A percentile compares a stretch with the other conserved stretches of the same genome.
Evolutionary conservation across 2,113 vertebrate species (phyloP).

Genomic region (Xiphophorus maculatus): DNA sequence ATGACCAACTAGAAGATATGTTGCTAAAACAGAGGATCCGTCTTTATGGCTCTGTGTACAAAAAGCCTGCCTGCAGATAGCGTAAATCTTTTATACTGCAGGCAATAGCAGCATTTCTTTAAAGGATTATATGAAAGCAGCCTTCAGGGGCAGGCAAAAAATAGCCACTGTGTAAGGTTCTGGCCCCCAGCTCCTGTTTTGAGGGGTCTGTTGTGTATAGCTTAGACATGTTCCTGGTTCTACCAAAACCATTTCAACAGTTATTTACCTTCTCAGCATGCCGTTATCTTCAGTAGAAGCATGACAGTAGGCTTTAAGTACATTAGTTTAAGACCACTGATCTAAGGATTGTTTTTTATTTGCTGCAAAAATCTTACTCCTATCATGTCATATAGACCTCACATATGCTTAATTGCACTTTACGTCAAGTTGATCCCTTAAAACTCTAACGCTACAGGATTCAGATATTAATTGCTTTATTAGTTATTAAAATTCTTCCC

Average conservation of each 20-base stretch:
- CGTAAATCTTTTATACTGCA: slow-evolving; percentile 31
- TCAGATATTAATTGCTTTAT: no score
- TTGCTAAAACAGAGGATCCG: slow-evolving; percentile 23
- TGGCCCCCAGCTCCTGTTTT: neutral
- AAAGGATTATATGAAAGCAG: slow-evolving; percentile 7
- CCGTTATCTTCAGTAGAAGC: neutral
- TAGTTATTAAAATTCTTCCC: no score
- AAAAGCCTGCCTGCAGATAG: slow-evolving; percentile 30
- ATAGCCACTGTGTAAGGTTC: neutral
- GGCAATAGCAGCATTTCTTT: slow-evolving; percentile 11
- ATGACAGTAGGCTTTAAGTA: no score
- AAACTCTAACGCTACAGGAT: no score
- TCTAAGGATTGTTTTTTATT: no score
- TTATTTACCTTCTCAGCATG: neutral
- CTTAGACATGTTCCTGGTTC: neutral
- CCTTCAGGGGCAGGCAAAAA: slow-evolving; percentile 12
- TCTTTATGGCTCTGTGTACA: slow-evolving; percentile 40
- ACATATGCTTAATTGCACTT: no score
- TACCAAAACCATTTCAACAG: neutral
- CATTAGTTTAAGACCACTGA: no score
- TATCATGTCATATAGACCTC: no score
- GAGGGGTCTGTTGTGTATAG: no score
- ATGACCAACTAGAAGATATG: neutral
- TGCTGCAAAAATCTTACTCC: no score
- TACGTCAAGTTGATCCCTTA: no score